These are phyloP conservation scores for Pyrocoelia pectoralis DNA, from an alignment of 2,888 invertebrate species.

Conservation along the genomic window DNA sequence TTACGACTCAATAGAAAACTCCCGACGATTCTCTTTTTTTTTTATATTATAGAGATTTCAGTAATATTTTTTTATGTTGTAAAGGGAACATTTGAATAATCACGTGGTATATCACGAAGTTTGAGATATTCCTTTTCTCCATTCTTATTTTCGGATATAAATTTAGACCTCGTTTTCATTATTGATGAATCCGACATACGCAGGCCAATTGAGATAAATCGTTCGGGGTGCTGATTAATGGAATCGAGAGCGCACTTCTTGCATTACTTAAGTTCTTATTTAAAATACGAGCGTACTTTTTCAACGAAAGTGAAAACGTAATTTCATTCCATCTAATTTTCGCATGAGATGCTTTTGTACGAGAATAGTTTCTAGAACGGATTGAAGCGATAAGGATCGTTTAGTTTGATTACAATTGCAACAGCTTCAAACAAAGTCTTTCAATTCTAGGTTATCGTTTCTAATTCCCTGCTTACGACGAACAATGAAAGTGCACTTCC, in stretches of 20 bases:
- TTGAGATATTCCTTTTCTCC: slow-evolving; percentile 1
- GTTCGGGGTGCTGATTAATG: slow-evolving; percentile 27
- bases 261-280: slow-evolving; percentile 7
- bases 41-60: neutral
- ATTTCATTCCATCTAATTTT: no score
- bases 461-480: no score
- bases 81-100: slow-evolving; percentile 20
- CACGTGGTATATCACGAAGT: slow-evolving; percentile 3
- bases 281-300: neutral
- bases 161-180: slow-evolving; percentile 23
- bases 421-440: no score
- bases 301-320: no score
- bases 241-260: slow-evolving; percentile 15
- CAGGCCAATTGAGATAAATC: slow-evolving; percentile 32
- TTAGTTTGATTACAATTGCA: no score
- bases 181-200: slow-evolving; percentile 32
- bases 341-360: no score
- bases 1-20: slow-evolving; percentile 13
- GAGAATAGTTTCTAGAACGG: no score
- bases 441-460: no score
- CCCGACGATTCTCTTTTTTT: neutral
- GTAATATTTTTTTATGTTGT: slow-evolving; percentile 7
- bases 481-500: no score
- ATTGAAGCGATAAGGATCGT: no score
- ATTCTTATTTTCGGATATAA: slow-evolving; percentile 14